Evolutionary conservation across 2,797 vertebrate species (phyloP), one percentile per base, ranked within the genome.

Genomic region (Sternotherus odoratus): DNA sequence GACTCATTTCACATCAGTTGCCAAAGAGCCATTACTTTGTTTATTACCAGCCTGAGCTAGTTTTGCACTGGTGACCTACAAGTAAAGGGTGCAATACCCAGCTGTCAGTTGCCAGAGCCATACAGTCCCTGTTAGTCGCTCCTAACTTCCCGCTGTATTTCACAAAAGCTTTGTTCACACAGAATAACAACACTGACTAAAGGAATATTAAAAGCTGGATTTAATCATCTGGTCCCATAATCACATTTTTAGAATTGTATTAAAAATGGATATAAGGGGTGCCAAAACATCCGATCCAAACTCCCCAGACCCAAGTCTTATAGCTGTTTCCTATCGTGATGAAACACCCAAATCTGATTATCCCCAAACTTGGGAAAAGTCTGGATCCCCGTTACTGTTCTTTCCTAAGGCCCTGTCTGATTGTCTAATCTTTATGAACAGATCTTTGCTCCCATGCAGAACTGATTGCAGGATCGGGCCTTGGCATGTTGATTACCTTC

Each of bases 61-160:
- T 36, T 51, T 33, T 75, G 66, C n/a, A 43, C 26, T 1, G 79
- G 5, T 1, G 50, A 10, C 63, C 63, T 36, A 66, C 63, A 36
- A 36, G 33, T 21, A n/a, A 36, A 56, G 5, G 12, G 24, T 30
- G 77, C n/a, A 2, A 15, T 66, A 53, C 1, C 39, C 30, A 43
- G 4, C 48, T 80, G 19, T 1, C 0, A 33, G 39, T 56, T 1
- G 0, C 54, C 1, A 0, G 0, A 0, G 30, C 26, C 43, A 23
- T 5, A 43, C 24, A 5, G 60, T 1, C 21, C 49, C 6, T 28
- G 24, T 28, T 46, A 46, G 39, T 66, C 1, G 39, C 60, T 63
- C 49, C 43, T 39, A 1, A 36, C 83, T 11, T 11, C n/a, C 51
- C 15, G 54, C 46, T 7, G 77, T 28, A 56, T 33, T 72, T 50